Percentiles rank a stretch among this genome's conserved stretches.
These are phyloP conservation scores for Xiphorhynchus erythropygius DNA, from an alignment of 2,797 vertebrate species.

Conservation along the genomic window DNA sequence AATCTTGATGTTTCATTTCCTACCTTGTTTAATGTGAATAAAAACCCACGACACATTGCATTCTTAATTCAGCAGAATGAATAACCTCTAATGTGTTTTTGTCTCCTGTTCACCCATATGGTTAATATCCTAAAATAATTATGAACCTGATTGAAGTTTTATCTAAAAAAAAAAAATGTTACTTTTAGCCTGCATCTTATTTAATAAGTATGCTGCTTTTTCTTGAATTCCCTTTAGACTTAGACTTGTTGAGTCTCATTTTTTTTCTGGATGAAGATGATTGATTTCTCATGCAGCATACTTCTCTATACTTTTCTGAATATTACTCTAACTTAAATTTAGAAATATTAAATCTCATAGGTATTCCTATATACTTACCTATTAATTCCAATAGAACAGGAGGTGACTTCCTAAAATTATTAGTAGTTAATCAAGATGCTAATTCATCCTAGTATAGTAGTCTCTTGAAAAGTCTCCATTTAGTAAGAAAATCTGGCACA, in stretches of 20 bases:
- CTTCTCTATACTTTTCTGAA: background rate
- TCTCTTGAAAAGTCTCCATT: background rate
- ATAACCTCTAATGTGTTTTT: slow-evolving; percentile 12
- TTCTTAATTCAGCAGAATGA: slow-evolving; percentile 18
- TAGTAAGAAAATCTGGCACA: background rate
- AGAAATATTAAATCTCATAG: background rate
- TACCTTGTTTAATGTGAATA: slow-evolving; percentile 25
- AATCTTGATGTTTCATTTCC: slow-evolving; percentile 13
- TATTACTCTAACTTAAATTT: background rate
- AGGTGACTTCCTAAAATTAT: background rate
- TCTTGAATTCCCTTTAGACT: slow-evolving; percentile 1
- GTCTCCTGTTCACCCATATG: slow-evolving; percentile 27
- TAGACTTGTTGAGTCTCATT: background rate
- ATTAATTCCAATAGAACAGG: background rate
- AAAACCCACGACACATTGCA: background rate
- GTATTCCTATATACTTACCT: background rate
- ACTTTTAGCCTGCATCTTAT: background rate
- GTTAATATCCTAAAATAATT: slow-evolving; percentile 54
- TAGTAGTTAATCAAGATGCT: background rate
- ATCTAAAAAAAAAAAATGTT: background rate
- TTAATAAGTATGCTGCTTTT: background rate
- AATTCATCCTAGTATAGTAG: background rate
- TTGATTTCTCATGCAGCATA: background rate
- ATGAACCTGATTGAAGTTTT: slow-evolving; percentile 46
- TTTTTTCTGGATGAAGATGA: background rate